phyloP scores from a whole-genome alignment of 2,113 vertebrate species.

The Pygoscelis adeliae region DNA sequence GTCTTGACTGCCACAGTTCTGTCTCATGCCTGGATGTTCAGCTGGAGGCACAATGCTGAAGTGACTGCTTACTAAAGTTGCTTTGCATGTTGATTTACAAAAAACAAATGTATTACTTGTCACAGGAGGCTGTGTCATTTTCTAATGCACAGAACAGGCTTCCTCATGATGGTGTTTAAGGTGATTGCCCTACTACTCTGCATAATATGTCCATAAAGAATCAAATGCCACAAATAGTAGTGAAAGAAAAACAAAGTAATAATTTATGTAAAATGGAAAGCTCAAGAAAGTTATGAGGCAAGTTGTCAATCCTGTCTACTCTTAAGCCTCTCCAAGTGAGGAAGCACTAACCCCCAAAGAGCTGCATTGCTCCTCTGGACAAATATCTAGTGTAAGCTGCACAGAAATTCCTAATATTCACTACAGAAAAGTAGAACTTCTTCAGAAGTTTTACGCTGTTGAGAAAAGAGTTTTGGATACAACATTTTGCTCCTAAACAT shows the following conservation, averaged over 20 bases:
- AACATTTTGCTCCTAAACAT: neutral
- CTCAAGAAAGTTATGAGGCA: neutral
- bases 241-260: neutral
- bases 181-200: neutral
- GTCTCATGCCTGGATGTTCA: neutral
- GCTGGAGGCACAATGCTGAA: neutral
- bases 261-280: neutral
- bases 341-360: neutral
- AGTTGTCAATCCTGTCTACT: neutral
- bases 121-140: neutral
- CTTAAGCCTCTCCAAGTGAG: neutral
- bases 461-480: neutral
- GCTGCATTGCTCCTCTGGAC: neutral
- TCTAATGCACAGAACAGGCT: neutral
- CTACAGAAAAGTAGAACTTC: neutral
- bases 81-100: neutral
- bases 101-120: accelerated
- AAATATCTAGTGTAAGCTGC: neutral
- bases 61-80: neutral
- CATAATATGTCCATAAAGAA: neutral
- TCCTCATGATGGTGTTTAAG: neutral
- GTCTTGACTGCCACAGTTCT: neutral
- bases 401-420: neutral
- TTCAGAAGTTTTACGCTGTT: neutral
- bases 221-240: neutral